A percentile compares a stretch with the other conserved stretches of the same genome.
phyloP scores from a whole-genome alignment of 2,113 vertebrate genomes.

The Daphoenositta chrysoptera region DNA sequence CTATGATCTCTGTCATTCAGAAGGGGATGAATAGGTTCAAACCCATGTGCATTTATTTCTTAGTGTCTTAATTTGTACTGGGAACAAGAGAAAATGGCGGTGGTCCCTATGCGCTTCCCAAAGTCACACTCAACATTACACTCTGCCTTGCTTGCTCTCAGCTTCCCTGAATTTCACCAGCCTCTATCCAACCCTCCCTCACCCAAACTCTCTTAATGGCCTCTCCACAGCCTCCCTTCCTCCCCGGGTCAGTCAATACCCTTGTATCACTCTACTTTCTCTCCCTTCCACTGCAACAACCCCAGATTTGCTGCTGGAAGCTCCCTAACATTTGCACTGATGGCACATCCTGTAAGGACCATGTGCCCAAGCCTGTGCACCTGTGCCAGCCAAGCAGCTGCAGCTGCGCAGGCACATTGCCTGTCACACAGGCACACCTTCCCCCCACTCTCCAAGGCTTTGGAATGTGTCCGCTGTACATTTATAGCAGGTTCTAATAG shows the following conservation, averaged over 20 bases:
- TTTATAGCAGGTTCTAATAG: not conserved
- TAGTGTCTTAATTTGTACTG: not conserved
- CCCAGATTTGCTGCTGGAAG: not conserved
- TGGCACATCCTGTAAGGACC: rapidly evolving
- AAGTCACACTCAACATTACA: not conserved
- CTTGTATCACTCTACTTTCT: not conserved
- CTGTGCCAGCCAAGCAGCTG: not conserved
- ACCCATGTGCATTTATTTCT: not conserved
- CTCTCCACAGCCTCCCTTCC: not conserved
- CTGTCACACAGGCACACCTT: not conserved
- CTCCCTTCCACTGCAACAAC: not conserved
- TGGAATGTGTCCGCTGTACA: not conserved
- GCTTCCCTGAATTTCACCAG: not conserved
- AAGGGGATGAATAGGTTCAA: not conserved
- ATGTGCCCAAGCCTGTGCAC: rapidly evolving
- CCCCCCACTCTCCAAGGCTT: not conserved
- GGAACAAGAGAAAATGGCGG: not conserved
- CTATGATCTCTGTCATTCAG: not conserved
- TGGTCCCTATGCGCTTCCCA: not conserved
- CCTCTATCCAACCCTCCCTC: not conserved
- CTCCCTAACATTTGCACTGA: not conserved
- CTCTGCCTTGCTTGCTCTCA: rapidly evolving
- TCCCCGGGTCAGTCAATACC: rapidly evolving
- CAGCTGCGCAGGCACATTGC: not conserved
- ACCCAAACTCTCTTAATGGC: not conserved